Conservation (phyloP, 1,140 invertebrate species). For the Caerostris darwini region DNA sequence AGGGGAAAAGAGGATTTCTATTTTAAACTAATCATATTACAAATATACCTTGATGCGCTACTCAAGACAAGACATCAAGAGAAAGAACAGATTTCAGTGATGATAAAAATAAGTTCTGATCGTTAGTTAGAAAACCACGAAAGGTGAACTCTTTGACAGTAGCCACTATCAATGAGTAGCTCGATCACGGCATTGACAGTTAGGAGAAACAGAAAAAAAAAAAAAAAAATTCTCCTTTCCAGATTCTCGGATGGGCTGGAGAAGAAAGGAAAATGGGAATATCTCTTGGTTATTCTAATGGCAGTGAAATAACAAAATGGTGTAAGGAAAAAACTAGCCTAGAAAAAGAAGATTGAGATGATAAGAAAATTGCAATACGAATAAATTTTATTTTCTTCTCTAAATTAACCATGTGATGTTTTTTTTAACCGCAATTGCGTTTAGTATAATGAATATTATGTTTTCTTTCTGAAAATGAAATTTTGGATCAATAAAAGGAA, state of each 20-base stretch:
- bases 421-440: too few species aligned
- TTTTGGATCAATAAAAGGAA: too few species aligned
- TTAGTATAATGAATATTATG: too few species aligned
- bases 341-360: too few species aligned
- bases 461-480: too few species aligned
- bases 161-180: conserved; percentile 26
- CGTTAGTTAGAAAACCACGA: conserved; percentile 22
- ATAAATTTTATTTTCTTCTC: too few species aligned
- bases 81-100: conserved; percentile 9
- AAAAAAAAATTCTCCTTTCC: neutral
- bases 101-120: conserved; percentile 46
- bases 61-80: neutral
- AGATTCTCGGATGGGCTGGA: neutral
- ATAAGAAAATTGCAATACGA: too few species aligned
- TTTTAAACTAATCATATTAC: neutral
- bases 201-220: neutral
- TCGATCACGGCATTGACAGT: conserved; percentile 33
- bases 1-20: too few species aligned
- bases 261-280: conserved; percentile 21
- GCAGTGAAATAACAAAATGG: neutral
- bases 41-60: neutral
- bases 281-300: neutral
- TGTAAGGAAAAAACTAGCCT: neutral
- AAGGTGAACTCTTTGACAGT: conserved; percentile 50
- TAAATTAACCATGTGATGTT: too few species aligned